These are phyloP conservation scores for Triplophysa siluroides DNA, from an alignment of 2,113 vertebrate species.

Conservation along the genomic window DNA sequence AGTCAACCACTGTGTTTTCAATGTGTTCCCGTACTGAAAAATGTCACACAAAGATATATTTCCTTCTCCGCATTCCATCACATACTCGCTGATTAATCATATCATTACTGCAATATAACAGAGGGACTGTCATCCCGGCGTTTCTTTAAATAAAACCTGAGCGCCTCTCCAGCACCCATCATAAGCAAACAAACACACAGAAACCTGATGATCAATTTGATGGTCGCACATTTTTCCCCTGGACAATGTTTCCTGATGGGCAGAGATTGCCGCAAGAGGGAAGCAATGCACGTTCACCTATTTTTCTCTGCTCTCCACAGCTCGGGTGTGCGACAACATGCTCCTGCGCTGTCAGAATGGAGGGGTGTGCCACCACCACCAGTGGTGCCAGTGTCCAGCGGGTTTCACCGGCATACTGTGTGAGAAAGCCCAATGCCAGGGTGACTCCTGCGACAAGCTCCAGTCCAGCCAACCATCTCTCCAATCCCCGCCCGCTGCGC, in stretches of 20 bases:
- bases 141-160: conserved; percentile 53
- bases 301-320: conserved; percentile 74
- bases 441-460: conserved; percentile 78
- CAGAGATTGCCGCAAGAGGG: conserved; percentile 49
- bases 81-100: conserved; percentile 59
- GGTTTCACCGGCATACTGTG: conserved; percentile 90
- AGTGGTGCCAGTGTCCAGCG: conserved; percentile 85
- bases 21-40: conserved; percentile 50
- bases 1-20: conserved; percentile 32
- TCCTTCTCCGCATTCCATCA: conserved; percentile 46
- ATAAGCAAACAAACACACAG: conserved; percentile 44
- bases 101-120: conserved; percentile 50
- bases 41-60: conserved; percentile 43
- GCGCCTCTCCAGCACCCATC: conserved; percentile 51
- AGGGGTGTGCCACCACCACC: conserved; percentile 90
- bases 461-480: conserved; percentile 65
- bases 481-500: conserved; percentile 29
- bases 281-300: conserved; percentile 52
- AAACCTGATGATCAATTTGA: conserved; percentile 28
- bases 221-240: conserved; percentile 6
- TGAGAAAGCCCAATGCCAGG: conserved; percentile 82
- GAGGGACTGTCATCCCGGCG: conserved; percentile 47
- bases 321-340: conserved; percentile 92
- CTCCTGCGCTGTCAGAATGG: conserved; percentile 96
- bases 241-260: conserved; percentile 30